Percentiles rank a stretch among this genome's conserved stretches.
Evolutionary conservation across 2,888 invertebrate genomes (phyloP).

Genomic region (Keiferia lycopersicella): DNA sequence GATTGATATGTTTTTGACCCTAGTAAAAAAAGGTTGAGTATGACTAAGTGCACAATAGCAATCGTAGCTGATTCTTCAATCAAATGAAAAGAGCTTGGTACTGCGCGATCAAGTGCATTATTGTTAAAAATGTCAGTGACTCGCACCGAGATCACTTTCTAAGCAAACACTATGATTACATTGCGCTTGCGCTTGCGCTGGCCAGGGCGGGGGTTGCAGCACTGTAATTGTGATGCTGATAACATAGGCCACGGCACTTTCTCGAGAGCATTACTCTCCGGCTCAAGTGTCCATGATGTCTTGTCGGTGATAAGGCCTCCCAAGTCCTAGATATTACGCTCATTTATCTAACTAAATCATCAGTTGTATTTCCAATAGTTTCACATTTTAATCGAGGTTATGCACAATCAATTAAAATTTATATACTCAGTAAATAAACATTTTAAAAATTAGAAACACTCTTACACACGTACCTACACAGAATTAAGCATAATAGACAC

Average conservation of each 20-base stretch:
- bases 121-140: slow-evolving; percentile 35
- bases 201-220: slow-evolving; percentile 39
- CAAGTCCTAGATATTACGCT: slow-evolving; percentile 9
- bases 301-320: slow-evolving; percentile 21
- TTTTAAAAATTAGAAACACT: no score
- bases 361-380: neutral
- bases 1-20: no score
- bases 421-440: no score
- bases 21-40: no score
- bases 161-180: slow-evolving; percentile 56
- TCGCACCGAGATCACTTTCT: slow-evolving; percentile 51
- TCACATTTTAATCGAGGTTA: neutral
- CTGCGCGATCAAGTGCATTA: neutral
- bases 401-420: neutral
- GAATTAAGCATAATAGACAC: no score
- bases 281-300: slow-evolving; percentile 23
- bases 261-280: slow-evolving; percentile 32
- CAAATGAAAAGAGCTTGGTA: neutral
- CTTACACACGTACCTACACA: no score
- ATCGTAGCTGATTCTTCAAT: slow-evolving; percentile 7
- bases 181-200: slow-evolving; percentile 32
- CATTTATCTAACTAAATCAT: slow-evolving; percentile 5
- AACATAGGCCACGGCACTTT: slow-evolving; percentile 45
- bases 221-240: slow-evolving; percentile 53
- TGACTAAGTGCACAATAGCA: no score